Evolutionary conservation across 2,797 vertebrate species (phyloP), one percentile per base, ranked within the genome.

Genomic region (Zenarchopterus dispar): DNA sequence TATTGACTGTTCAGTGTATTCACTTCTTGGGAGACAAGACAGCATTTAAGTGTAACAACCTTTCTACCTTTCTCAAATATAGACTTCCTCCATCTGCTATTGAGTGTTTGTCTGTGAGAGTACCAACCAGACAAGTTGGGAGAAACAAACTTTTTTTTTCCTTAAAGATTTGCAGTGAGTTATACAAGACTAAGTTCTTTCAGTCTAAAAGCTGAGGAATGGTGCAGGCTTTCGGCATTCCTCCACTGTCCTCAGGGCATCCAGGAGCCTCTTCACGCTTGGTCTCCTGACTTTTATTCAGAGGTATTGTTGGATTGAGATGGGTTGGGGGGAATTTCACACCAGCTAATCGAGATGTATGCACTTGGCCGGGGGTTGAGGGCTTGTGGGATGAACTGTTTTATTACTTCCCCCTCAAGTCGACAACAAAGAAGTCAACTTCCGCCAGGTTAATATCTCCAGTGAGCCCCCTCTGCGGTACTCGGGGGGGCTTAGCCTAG

Each of bases 1-100:
- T 92, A 93, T 92, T 82, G 91, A 92, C 82, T 80, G 73, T 72
- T 71, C 16, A 43, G 77, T 48, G 84, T 77, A 88, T 91, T 85
- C 84, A 86, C 85, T 60, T 67, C 86, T 91, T 87, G 76, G 84
- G 80, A 83, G 82, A 88, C 81, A 86, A 85, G 79, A 80, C 62
- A 77, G 84, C 83, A 68, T 82, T 88, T 87, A 91, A 84, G 88
- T 43, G 62, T 67, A 73, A 80, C 74, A 81, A 64, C 82, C 81
- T 88, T 73, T 79, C 82, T 59, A 84, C 65, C 72, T 65, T 73
- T 82, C 76, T 73, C 56, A 87, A 86, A 92, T 82, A 75, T 71
- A 84, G 70, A 73, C 73, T 68, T 80, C 75, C 78, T 78, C 81
- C 62, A 2, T 74, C 78, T 76, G 33, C 67, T 88, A 90, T 90